Percentiles rank a stretch among this genome's conserved stretches.
These are phyloP conservation scores for Plectrocnemia conspersa DNA, from an alignment of 1,140 invertebrate species.

Conservation along the genomic window DNA sequence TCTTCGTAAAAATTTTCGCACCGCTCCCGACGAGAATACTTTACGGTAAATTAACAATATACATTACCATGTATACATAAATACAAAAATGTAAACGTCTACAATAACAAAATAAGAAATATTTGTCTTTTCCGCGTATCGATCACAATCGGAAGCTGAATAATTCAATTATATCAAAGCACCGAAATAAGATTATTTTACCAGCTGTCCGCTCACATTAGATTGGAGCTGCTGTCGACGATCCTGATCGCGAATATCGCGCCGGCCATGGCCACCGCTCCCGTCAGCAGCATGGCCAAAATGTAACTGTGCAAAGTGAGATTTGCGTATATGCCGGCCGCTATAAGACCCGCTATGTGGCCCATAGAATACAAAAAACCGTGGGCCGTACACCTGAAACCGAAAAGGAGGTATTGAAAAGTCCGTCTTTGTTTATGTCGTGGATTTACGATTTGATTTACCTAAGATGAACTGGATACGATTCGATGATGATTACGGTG, in stretches of 20 bases:
- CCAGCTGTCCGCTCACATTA: constrained; percentile 23
- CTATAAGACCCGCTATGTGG: constrained; percentile 25
- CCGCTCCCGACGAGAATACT: too few species aligned
- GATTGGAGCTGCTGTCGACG: constrained; percentile 25
- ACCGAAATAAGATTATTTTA: too few species aligned
- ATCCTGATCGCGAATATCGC: constrained; percentile 27
- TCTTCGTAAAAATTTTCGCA: too few species aligned
- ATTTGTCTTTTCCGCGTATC: neutral
- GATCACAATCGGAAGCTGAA: neutral
- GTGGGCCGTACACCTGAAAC: constrained; percentile 29
- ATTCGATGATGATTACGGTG: constrained; percentile 41
- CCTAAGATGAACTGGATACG: constrained; percentile 48
- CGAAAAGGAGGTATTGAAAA: neutral
- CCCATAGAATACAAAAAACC: constrained; percentile 31
- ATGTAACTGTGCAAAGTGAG: constrained; percentile 32
- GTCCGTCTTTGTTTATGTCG: neutral
- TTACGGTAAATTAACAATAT: neutral
- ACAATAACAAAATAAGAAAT: neutral
- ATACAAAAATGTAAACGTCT: neutral
- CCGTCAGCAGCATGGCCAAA: constrained; percentile 26
- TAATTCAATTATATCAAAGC: neutral
- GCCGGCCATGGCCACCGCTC: constrained; percentile 18
- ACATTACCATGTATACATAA: constrained; percentile 1
- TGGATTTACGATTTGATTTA: constrained; percentile 31
- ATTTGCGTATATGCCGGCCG: constrained; percentile 28